phyloP scores from a whole-genome alignment of 2,113 vertebrate species.

The Aldabrachelys gigantea region DNA sequence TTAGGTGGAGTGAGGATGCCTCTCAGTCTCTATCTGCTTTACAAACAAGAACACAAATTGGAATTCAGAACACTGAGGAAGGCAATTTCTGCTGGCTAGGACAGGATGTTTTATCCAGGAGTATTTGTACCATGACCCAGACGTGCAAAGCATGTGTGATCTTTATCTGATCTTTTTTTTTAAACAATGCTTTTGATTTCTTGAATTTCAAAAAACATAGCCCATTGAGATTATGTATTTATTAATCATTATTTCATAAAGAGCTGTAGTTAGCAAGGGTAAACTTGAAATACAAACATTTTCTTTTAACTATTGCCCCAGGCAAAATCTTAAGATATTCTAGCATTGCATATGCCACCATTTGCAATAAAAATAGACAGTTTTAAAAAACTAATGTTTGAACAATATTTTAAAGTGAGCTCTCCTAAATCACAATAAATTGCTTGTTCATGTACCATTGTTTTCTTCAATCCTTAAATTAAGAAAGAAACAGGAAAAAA shows the following conservation, averaged over 20 bases:
- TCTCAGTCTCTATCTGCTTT: neutral
- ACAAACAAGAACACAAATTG: neutral
- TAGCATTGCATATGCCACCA: neutral
- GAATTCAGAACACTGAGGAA: neutral
- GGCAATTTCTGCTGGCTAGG: neutral
- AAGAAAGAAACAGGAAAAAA: neutral
- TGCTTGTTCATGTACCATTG: neutral
- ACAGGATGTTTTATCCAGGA: neutral
- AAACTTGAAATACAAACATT: conserved; percentile 9
- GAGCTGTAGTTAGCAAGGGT: conserved; percentile 10
- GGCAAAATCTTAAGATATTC: conserved; percentile 25
- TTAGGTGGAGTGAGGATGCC: neutral
- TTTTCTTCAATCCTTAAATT: neutral
- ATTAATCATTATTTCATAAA: neutral
- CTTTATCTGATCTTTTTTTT: conserved; percentile 48
- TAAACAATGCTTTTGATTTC: conserved; percentile 46
- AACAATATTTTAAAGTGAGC: neutral
- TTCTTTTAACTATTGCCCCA: conserved; percentile 38
- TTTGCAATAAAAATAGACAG: neutral
- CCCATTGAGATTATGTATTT: conserved; percentile 1
- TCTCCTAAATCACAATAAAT: neutral
- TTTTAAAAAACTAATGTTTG: neutral
- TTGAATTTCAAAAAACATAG: conserved; percentile 27
- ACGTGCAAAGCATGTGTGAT: conserved; percentile 39
- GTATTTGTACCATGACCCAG: neutral